Evolutionary conservation across 2,113 vertebrate genomes (phyloP), one percentile per base, ranked within the genome.

Genomic region (Xyliphius kryptos): DNA sequence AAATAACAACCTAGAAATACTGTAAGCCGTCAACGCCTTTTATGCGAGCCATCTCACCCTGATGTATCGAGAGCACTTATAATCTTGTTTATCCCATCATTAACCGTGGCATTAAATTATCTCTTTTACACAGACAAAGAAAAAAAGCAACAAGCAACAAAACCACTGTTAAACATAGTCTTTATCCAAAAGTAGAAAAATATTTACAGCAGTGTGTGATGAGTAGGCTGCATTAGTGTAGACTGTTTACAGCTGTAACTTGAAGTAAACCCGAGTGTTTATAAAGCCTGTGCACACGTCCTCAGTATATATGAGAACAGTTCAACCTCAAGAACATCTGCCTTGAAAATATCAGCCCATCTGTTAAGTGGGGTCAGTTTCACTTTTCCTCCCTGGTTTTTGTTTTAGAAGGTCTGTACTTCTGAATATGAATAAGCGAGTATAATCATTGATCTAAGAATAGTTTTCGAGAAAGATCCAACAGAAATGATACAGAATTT

Each of bases 1-100:
- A 55, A 66, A 62, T 22, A 53, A 59, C 13, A 49, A 22, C 41
- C 2, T n/a, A 14, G 17, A 52, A 20, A 26, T 13, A 38, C 49
- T 12, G 8, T 22, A 52, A 14, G 19, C 3, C 2, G n/a, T 19
- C 32, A 11, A 48, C 44, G 5, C 44, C 16, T 55, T 36, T 37
- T 7, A 54, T 14, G 19, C 3, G 15, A 22, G n/a, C 41, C 41
- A 8, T 44, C 20, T 59, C 41, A 12, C 11, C 17, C 9, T 26
- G 22, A 48, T 19, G 5, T 46, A 32, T 12, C 14, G 9, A 50
- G 8, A 57, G 16, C 15, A 37, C 26, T 14, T n/a, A 46, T 41
- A 1, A 41, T 41, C 43, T 46, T 46, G 14, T 46, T 46, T 46
- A 15, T n/a, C 26, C 26, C 26, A 32, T 46, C 6, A 41, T 41